phyloP scores from a whole-genome alignment of 2,113 vertebrate genomes.

The Pseudorhombus dupliciocellatus region DNA sequence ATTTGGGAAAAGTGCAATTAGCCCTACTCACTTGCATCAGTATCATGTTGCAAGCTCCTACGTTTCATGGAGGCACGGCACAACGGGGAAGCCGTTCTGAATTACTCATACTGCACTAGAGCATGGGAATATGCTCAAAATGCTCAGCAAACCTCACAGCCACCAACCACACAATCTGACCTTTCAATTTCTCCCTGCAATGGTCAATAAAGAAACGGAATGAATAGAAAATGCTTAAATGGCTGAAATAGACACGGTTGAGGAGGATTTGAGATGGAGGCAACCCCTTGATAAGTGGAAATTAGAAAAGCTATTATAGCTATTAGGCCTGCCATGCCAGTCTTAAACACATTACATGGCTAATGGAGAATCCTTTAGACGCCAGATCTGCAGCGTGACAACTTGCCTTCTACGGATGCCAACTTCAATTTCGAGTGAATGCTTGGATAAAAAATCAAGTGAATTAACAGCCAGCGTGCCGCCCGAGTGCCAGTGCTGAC shows the following conservation, averaged over 20 bases:
- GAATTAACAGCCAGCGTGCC: conserved; percentile 29
- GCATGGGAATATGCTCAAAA: neutral
- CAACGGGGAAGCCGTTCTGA: too few relatives aligned
- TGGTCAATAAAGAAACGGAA: neutral
- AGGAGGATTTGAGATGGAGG: neutral
- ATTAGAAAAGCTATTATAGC: neutral
- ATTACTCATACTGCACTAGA: neutral
- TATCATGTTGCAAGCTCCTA: neutral
- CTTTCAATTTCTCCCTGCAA: neutral
- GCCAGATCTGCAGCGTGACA: conserved; percentile 47
- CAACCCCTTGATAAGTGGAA: neutral
- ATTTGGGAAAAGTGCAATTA: too few relatives aligned
- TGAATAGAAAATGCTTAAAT: neutral
- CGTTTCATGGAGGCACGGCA: neutral
- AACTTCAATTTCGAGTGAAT: conserved; percentile 31
- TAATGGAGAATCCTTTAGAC: conserved; percentile 21
- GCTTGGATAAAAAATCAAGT: conserved; percentile 25
- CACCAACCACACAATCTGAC: neutral
- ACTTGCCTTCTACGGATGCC: conserved; percentile 21
- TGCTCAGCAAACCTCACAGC: neutral
- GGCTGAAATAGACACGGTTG: neutral
- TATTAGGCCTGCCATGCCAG: conserved; percentile 2
- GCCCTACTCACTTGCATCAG: too few relatives aligned
- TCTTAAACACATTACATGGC: conserved; percentile 32
- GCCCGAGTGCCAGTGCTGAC: conserved; percentile 27